Conservation (phyloP, 1,140 invertebrate species). For the Pseudomyrmex flavicornis region DNA sequence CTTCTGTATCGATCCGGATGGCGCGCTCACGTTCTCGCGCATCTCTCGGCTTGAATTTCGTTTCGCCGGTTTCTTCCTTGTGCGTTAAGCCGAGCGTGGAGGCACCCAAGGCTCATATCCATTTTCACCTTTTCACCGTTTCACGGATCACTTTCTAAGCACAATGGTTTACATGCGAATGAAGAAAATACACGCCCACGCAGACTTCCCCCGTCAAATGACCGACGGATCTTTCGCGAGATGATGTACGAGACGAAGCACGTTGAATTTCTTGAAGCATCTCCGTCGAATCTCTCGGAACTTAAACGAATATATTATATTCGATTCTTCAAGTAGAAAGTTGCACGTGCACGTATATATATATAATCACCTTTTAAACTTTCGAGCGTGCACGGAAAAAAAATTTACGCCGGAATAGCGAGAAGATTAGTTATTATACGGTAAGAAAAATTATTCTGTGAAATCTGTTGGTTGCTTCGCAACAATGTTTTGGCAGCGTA, state of each 20-base stretch:
- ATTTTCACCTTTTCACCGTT: constrained; percentile 76
- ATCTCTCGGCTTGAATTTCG: constrained; percentile 45
- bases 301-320: neutral
- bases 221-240: constrained; percentile 20
- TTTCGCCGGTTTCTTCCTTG: constrained; percentile 49
- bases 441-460: no score
- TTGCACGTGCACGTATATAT: no score
- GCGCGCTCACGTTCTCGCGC: constrained; percentile 35
- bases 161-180: constrained; percentile 65
- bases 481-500: no score
- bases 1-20: constrained; percentile 51
- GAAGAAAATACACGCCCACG: constrained; percentile 17
- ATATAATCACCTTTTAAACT: no score
- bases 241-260: neutral
- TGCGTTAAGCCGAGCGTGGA: constrained; percentile 57
- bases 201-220: neutral
- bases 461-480: no score
- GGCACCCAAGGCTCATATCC: constrained; percentile 42
- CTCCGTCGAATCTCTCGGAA: constrained; percentile 7
- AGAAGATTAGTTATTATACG: no score
- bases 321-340: no score
- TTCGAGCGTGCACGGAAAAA: no score
- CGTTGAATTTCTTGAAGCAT: neutral
- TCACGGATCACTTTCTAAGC: constrained; percentile 75
- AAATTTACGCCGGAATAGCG: no score